phyloP scores from a whole-genome alignment of 92 coral and sea anemone species.

The Actinernus sp. region DNA sequence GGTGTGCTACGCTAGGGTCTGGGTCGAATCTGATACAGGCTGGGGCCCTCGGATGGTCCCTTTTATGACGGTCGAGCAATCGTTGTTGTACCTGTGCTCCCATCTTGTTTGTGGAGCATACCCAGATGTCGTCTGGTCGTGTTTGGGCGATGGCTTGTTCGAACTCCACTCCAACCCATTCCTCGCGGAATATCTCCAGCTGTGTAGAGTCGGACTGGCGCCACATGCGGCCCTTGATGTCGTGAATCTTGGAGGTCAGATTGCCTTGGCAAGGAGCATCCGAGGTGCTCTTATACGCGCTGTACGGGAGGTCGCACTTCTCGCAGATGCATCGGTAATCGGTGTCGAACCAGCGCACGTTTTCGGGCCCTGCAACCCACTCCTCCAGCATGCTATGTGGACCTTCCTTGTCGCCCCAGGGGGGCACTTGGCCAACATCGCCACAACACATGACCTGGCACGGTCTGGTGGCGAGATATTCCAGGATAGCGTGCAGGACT shows the following conservation, averaged over 20 bases:
- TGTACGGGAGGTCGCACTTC: constrained; percentile 1
- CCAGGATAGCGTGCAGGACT: constrained; percentile 1
- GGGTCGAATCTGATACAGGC: constrained; percentile 24
- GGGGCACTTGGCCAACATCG: constrained; percentile 21
- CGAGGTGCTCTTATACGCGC: too few relatives aligned
- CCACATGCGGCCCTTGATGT: neutral
- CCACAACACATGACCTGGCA: constrained; percentile 32
- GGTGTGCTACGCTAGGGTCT: constrained; percentile 7
- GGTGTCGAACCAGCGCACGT: constrained; percentile 25
- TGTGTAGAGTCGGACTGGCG: constrained; percentile 4
- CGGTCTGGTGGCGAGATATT: constrained; percentile 12
- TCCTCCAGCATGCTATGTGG: too few relatives aligned
- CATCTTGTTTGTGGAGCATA: constrained; percentile 11
- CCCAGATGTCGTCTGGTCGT: constrained; percentile 18
- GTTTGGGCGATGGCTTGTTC: constrained; percentile 6
- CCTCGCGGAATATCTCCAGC: constrained; percentile 9
- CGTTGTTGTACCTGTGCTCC: constrained; percentile 2
- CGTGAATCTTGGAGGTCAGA: too few relatives aligned
- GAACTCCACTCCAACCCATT: constrained; percentile 1
- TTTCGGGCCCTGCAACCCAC: too few relatives aligned
- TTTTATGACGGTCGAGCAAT: constrained; percentile 7
- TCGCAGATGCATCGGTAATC: constrained; percentile 24
- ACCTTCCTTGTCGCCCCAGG: constrained; percentile 34
- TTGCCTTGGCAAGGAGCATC: too few relatives aligned
- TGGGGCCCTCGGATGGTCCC: too few relatives aligned